Evolutionary conservation across 92 coral and sea anemone species (phyloP).

Genomic region (Porites cylindrica): DNA sequence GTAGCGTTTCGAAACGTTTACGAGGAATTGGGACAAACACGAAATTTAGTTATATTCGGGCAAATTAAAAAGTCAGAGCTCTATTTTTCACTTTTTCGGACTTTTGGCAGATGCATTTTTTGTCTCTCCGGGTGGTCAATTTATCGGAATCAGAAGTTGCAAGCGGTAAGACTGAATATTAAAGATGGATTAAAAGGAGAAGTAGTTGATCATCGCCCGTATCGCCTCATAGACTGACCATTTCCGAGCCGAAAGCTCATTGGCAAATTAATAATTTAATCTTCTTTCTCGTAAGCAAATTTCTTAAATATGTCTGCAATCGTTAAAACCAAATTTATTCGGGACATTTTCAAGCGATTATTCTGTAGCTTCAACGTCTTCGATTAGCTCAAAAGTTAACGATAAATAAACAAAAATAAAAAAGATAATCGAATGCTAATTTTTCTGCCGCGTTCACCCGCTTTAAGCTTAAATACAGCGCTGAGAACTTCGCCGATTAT

Average conservation of each 20-base stretch:
- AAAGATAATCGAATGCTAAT: constrained; percentile 4
- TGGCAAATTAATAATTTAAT: background rate
- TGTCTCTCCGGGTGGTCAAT: too few relatives aligned
- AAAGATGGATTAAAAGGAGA: too few relatives aligned
- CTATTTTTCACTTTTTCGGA: too few relatives aligned
- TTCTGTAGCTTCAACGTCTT: background rate
- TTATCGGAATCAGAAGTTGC: background rate
- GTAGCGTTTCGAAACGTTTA: too few relatives aligned
- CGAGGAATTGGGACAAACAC: too few relatives aligned
- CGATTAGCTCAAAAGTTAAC: constrained; percentile 24
- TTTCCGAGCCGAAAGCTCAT: background rate
- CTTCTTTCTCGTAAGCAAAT: background rate
- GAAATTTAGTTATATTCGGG: too few relatives aligned
- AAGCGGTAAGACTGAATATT: background rate
- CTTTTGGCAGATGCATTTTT: too few relatives aligned
- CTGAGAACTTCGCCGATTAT: background rate
- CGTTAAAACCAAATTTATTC: background rate
- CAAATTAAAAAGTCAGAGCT: too few relatives aligned
- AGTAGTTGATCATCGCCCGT: too few relatives aligned
- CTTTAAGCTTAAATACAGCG: background rate
- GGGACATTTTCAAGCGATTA: constrained; percentile 7
- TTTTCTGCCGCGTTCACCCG: background rate
- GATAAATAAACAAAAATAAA: constrained; percentile 6
- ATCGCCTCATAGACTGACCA: background rate
- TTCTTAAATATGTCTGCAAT: background rate